Evolutionary conservation across 2,797 vertebrate species (phyloP).

Genomic region (Poeciliopsis presidionis): DNA sequence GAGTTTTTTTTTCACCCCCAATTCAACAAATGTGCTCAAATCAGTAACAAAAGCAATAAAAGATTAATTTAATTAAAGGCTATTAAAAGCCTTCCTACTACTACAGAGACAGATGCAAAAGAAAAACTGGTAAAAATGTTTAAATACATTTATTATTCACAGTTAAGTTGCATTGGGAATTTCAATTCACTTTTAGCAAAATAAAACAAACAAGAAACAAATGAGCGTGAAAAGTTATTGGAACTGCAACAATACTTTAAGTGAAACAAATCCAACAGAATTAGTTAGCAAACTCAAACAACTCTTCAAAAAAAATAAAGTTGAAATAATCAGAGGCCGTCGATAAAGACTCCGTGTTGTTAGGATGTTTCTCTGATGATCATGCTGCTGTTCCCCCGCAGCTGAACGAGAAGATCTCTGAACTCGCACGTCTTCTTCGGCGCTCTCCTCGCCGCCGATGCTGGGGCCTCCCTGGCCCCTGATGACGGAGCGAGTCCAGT

Average conservation of each 20-base stretch:
- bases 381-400: conserved; percentile 52
- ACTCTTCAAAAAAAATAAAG: not conserved
- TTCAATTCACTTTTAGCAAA: conserved; percentile 4
- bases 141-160: conserved; percentile 28
- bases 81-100: too few relatives aligned
- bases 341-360: not conserved
- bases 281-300: not conserved
- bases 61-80: too few relatives aligned
- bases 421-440: conserved; percentile 30
- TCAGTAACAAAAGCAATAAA: too few relatives aligned
- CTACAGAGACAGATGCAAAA: not conserved
- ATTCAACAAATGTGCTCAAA: too few relatives aligned
- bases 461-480: not conserved
- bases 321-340: not conserved
- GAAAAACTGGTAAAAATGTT: not conserved
- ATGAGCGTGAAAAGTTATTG: not conserved
- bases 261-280: not conserved
- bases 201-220: not conserved
- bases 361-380: conserved; percentile 57
- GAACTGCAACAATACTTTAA: not conserved
- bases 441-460: not conserved
- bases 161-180: not conserved
- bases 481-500: not conserved
- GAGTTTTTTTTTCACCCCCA: too few relatives aligned
- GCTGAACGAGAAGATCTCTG: conserved; percentile 56